phyloP scores from a whole-genome alignment of 2,113 vertebrate genomes.

The Chitala chitala region DNA sequence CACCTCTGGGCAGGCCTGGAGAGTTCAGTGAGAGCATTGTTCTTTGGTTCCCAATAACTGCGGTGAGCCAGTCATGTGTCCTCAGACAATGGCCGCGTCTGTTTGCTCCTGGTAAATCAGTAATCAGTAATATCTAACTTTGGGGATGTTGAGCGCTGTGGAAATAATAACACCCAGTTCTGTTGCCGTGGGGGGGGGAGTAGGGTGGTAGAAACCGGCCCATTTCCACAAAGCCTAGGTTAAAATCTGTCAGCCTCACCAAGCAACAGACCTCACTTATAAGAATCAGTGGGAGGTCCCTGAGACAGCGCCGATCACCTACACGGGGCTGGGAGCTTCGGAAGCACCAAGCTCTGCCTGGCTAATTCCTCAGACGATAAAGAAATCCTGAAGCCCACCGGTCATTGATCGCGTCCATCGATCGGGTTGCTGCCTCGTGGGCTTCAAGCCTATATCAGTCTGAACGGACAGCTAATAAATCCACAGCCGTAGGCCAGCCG shows the following conservation, averaged over 20 bases:
- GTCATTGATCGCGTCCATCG: neutral
- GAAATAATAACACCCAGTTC: neutral
- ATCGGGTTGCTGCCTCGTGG: neutral
- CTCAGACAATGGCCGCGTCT: slow-evolving; percentile 5
- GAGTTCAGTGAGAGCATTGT: neutral
- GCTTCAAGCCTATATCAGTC: neutral
- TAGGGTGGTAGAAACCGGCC: too few relatives aligned
- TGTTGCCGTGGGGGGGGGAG: neutral
- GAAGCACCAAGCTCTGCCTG: neutral
- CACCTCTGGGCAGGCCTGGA: neutral
- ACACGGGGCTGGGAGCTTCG: neutral
- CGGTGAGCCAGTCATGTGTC: neutral
- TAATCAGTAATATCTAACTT: slow-evolving; percentile 17
- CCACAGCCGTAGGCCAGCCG: neutral
- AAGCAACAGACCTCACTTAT: neutral
- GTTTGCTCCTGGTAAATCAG: slow-evolving; percentile 20
- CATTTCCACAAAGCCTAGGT: too few relatives aligned
- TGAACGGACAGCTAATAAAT: neutral
- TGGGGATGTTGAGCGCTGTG: neutral
- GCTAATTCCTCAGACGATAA: neutral
- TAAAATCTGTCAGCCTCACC: neutral
- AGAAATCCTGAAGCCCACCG: neutral
- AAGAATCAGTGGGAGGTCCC: neutral
- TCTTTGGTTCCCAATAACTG: slow-evolving; percentile 11
- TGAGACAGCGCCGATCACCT: neutral